Base-by-base conservation (phyloP, 2,113 vertebrate genomes). In the Eulacestoma nigropectus region DNA sequence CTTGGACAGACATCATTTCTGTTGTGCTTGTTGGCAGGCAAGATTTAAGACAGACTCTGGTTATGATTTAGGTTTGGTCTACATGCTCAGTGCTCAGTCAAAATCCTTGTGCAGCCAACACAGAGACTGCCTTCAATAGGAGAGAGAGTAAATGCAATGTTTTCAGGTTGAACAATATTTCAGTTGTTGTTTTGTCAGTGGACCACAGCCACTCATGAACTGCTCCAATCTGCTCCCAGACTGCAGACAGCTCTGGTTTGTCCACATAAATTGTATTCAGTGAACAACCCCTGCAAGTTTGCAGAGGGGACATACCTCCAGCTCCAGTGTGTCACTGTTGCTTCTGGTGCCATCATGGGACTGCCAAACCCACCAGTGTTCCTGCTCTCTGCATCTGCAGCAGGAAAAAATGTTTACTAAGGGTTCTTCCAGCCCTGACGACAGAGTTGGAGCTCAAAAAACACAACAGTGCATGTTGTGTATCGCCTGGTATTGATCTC, bases 41-140 rank as follows among this genome's bases (percentile, higher is more conserved):
- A 70, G 69, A 50, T 57, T 93, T 95, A 89, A 96, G 88, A 93
- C 87, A 90, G 88, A 8, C 44, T 89, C 93, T 95, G 87, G 47
- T 82, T 92, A 64, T 89, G 74, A 94, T 96, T 94, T 94, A 83
- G 30, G 81, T 94, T 77, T 84, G 47, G 82, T 87, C 69, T 70
- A 13, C 90, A 60, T 10, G 10, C 73, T 90, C 70, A 87, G 39
- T 16, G 26, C 53, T 94, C 57, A 76, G 67, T 37, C 75, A 80
- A 60, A 93, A 44, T 39, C 21, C 18, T 59, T 68, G 56, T 68
- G 74, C 46, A 96, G 92, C 72, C 73, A 95, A 78, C 35, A 46
- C 30, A 80, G 76, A 0, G 0, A 60, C 52, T 68, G 67, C 20
- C 21, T 93, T 85, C 65, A 59, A 44, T 5, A 76, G 23, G 55